Conservation (phyloP, 2,797 vertebrate genomes). For the Cirrhinus mrigala region DNA sequence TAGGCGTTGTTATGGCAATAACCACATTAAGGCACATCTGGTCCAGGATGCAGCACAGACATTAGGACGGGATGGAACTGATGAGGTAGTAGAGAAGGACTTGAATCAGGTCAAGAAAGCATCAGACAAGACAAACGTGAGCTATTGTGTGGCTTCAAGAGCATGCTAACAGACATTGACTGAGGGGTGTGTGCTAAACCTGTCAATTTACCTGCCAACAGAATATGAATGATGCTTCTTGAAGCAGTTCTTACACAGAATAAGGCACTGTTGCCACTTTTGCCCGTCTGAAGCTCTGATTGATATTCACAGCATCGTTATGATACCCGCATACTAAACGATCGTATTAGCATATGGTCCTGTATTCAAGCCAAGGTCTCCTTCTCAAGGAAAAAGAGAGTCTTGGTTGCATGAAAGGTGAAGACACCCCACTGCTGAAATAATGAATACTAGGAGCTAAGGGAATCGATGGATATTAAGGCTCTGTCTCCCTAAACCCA, state of each 20-base stretch:
- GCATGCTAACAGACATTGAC: slow-evolving; percentile 44
- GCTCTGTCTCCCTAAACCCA: slow-evolving; percentile 51
- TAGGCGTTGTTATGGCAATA: slow-evolving; percentile 77
- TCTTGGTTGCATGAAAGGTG: slow-evolving; percentile 53
- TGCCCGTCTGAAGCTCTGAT: slow-evolving; percentile 58
- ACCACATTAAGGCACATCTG: slow-evolving; percentile 74
- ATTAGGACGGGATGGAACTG: slow-evolving; percentile 28
- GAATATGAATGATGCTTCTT: slow-evolving; percentile 49
- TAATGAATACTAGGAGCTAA: slow-evolving; percentile 57
- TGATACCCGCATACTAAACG: slow-evolving; percentile 62
- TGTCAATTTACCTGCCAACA: slow-evolving; percentile 48
- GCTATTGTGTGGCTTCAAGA: slow-evolving; percentile 29
- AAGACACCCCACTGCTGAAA: slow-evolving; percentile 52
- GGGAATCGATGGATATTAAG: slow-evolving; percentile 63
- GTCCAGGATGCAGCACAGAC: slow-evolving; percentile 62
- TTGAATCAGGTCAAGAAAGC: slow-evolving; percentile 52
- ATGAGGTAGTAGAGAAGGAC: slow-evolving; percentile 43
- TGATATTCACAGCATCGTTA: slow-evolving; percentile 65
- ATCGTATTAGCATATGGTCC: slow-evolving; percentile 63
- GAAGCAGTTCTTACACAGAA: slow-evolving; percentile 37
- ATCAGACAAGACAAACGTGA: slow-evolving; percentile 39
- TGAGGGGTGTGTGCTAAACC: slow-evolving; percentile 32
- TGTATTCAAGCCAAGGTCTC: slow-evolving; percentile 55
- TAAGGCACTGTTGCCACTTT: slow-evolving; percentile 55
- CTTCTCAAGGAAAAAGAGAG: slow-evolving; percentile 47